These are phyloP conservation scores for Trypoxylus dichotomus DNA, from an alignment of 1,140 invertebrate genomes.

Conservation along the genomic window DNA sequence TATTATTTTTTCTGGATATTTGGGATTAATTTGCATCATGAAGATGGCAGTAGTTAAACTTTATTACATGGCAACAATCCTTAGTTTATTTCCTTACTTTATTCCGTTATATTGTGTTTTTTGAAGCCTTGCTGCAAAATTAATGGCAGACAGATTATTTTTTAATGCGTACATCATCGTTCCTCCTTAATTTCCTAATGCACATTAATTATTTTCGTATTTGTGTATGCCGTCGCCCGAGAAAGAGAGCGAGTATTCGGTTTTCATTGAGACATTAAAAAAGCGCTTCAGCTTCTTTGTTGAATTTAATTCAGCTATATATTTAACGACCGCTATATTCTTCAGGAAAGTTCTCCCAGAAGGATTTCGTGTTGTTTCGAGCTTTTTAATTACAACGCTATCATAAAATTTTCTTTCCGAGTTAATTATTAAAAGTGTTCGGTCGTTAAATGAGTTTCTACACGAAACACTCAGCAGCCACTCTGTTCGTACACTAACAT, in stretches of 20 bases:
- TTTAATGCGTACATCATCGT: slow-evolving; percentile 22
- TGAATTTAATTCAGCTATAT: slow-evolving; percentile 27
- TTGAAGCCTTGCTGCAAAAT: too few species aligned
- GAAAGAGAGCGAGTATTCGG: not conserved
- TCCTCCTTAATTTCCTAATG: slow-evolving; percentile 9
- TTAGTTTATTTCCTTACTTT: too few species aligned
- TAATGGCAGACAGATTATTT: not conserved
- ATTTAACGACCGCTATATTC: slow-evolving; percentile 24
- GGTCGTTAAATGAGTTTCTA: slow-evolving; percentile 20
- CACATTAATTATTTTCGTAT: slow-evolving; percentile 20
- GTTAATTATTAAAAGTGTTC: slow-evolving; percentile 31
- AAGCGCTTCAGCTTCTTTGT: slow-evolving; percentile 27
- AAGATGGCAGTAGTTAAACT: too few species aligned
- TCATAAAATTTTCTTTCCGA: slow-evolving; percentile 27
- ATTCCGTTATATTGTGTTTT: too few species aligned
- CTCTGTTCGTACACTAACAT: not conserved
- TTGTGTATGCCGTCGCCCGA: slow-evolving; percentile 7
- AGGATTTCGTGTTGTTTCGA: slow-evolving; percentile 23
- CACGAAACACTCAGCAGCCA: slow-evolving; percentile 4
- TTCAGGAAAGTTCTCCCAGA: slow-evolving; percentile 26
- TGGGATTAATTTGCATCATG: too few species aligned
- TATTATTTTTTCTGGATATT: too few species aligned
- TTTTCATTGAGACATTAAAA: slow-evolving; percentile 27
- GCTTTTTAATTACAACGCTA: slow-evolving; percentile 29
- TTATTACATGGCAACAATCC: too few species aligned